These are phyloP conservation scores for Kuschelorhynchus macadamiae DNA, from an alignment of 2,888 invertebrate species.

Conservation along the genomic window DNA sequence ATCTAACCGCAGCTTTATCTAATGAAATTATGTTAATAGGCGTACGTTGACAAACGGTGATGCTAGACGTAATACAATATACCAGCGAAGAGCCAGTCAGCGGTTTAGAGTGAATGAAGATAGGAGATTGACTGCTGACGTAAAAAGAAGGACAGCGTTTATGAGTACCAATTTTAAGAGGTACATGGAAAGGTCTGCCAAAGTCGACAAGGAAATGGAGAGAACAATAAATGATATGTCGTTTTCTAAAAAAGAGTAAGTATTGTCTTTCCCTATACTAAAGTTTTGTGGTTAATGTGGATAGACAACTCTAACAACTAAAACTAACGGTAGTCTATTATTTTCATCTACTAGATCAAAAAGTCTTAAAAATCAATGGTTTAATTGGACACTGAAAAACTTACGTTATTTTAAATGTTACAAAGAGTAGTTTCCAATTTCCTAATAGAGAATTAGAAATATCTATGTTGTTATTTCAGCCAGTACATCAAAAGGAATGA, in stretches of 20 bases:
- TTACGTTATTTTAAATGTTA: too few relatives aligned
- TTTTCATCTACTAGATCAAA: too few relatives aligned
- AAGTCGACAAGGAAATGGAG: slow-evolving; percentile 84
- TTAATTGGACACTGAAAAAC: too few relatives aligned
- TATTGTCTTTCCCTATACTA: slow-evolving; percentile 8
- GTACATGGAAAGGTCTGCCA: slow-evolving; percentile 76
- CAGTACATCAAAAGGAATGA: slow-evolving; percentile 77
- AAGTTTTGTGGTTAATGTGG: too few relatives aligned
- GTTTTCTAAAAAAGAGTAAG: slow-evolving; percentile 83
- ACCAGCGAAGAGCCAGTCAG: slow-evolving; percentile 52
- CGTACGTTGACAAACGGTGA: slow-evolving; percentile 21
- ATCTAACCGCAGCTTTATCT: too few relatives aligned
- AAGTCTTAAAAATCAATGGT: too few relatives aligned
- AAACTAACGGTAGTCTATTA: too few relatives aligned
- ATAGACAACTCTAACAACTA: too few relatives aligned
- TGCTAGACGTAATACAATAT: slow-evolving; percentile 35
- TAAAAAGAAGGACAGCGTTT: slow-evolving; percentile 74
- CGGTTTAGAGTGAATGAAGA: slow-evolving; percentile 50
- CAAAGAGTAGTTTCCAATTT: too few relatives aligned
- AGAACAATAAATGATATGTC: slow-evolving; percentile 87
- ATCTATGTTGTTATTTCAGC: slow-evolving; percentile 68
- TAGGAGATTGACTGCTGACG: slow-evolving; percentile 57
- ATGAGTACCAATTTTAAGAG: slow-evolving; percentile 79
- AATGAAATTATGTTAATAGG: not conserved
- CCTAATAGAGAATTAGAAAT: not conserved